Percentiles rank a stretch among this genome's conserved stretches.
These are phyloP conservation scores for Incurvaria masculella DNA, from an alignment of 2,888 invertebrate species.

Conservation along the genomic window DNA sequence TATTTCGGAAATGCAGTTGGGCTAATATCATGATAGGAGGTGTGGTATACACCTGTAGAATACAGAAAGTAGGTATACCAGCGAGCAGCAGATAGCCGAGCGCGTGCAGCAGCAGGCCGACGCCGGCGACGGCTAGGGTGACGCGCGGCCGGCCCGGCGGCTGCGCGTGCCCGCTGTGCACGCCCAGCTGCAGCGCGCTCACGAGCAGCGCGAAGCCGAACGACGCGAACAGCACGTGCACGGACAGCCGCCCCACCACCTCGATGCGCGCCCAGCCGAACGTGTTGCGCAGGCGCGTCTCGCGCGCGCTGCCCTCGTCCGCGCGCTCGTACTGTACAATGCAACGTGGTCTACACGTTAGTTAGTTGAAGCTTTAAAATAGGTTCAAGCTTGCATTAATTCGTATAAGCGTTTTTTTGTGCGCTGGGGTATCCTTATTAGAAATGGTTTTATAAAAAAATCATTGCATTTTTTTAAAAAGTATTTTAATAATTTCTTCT, in stretches of 20 bases:
- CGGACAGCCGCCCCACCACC: conserved; percentile 77
- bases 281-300: conserved; percentile 78
- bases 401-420: no score
- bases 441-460: no score
- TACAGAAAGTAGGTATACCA: no score
- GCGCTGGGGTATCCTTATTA: no score
- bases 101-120: conserved; percentile 73
- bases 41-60: no score
- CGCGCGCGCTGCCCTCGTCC: conserved; percentile 51
- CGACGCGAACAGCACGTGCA: conserved; percentile 79
- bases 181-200: conserved; percentile 76
- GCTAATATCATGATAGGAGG: no score
- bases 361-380: no score
- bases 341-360: no score
- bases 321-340: conserved; percentile 39
- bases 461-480: no score
- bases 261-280: conserved; percentile 93
- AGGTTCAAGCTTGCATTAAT: no score
- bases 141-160: conserved; percentile 60
- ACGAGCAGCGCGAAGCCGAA: conserved; percentile 78
- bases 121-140: conserved; percentile 73
- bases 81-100: conserved; percentile 79
- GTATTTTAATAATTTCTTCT: no score
- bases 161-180: conserved; percentile 59
- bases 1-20: no score